Conservation (phyloP, 2,113 vertebrate species). For the Vidua chalybeata region DNA sequence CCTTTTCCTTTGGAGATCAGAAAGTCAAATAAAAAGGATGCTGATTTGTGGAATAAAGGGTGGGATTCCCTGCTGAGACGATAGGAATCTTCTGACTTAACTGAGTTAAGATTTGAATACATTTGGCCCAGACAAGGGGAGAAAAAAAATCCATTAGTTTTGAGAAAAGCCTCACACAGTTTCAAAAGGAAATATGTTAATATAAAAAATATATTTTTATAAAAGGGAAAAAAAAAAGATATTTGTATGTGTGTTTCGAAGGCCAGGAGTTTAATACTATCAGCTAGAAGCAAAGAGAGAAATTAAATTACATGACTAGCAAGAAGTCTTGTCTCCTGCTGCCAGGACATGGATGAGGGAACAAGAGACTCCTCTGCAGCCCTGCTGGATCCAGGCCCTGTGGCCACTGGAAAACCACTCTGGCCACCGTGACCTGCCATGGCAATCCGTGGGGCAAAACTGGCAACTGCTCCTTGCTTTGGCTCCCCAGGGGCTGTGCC, state of each 20-base stretch:
- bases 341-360: background rate
- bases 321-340: background rate
- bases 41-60: slow-evolving; percentile 80
- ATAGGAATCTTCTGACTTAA: slow-evolving; percentile 80
- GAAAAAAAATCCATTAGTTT: slow-evolving; percentile 80
- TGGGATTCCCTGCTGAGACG: slow-evolving; percentile 80
- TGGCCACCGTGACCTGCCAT: rapidly evolving
- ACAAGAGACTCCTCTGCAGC: background rate
- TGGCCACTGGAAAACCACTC: background rate
- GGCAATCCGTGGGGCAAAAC: background rate
- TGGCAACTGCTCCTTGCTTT: background rate
- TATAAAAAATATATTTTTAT: slow-evolving; percentile 20
- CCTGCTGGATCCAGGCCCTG: background rate
- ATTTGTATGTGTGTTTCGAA: slow-evolving; percentile 56
- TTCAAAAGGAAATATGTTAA: slow-evolving; percentile 84
- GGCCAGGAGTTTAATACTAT: slow-evolving; percentile 55
- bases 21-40: slow-evolving; percentile 79
- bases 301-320: slow-evolving; percentile 61
- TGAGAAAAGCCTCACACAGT: slow-evolving; percentile 75
- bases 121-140: slow-evolving; percentile 75
- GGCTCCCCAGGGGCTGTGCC: rapidly evolving
- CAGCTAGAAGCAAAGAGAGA: slow-evolving; percentile 66
- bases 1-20: slow-evolving; percentile 79
- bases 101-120: slow-evolving; percentile 81
- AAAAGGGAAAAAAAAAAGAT: background rate